Evolutionary conservation across 2,797 vertebrate species (phyloP), one percentile per base, ranked within the genome.

Genomic region (Danio albolineatus): DNA sequence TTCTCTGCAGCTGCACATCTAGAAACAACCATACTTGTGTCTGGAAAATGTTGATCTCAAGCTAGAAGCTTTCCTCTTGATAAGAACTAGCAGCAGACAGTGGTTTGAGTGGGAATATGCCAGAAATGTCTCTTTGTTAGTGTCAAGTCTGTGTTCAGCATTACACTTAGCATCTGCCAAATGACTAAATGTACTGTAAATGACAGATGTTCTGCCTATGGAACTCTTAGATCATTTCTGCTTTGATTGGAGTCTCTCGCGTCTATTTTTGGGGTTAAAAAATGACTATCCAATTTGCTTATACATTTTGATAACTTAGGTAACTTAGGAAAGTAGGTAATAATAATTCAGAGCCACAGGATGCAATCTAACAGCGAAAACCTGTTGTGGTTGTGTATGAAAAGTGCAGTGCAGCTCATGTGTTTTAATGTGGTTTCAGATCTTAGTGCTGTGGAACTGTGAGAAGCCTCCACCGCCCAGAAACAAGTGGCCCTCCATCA

Each of bases 401-500:
- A 48, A 56, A 62, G 2, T 82, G 17, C 78, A 9, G 6, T 72
- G 61, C 48, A 36, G 56, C 39, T 81, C 0, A 19, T 65, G 0
- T 49, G 4, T 78, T 66, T 64, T 76, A 44, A 65, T 67, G 21
- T 67, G 39, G 10, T 77, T 76, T 14, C 81, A 95, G 94, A 92
- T 94, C 64, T 89, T 94, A 85, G 90, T 95, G 88, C 87, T 95
- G 84, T 95, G 94, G 94, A 94, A 92, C 88, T 94, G 90, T 80
- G 93, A 94, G 84, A 94, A 92, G 85, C 91, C 93, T 88, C 93
- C 94, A 87, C 93, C 94, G 79, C 88, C 89, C 12, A 87, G 89
- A 87, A 93, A 85, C 90, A 94, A 93, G 89, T 95, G 94, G 94
- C 94, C 94, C 84, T 91, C 93, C 88, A 94, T 93, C 89, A 89